phyloP scores from a whole-genome alignment of 2,113 vertebrate species.

The Menura novaehollandiae region DNA sequence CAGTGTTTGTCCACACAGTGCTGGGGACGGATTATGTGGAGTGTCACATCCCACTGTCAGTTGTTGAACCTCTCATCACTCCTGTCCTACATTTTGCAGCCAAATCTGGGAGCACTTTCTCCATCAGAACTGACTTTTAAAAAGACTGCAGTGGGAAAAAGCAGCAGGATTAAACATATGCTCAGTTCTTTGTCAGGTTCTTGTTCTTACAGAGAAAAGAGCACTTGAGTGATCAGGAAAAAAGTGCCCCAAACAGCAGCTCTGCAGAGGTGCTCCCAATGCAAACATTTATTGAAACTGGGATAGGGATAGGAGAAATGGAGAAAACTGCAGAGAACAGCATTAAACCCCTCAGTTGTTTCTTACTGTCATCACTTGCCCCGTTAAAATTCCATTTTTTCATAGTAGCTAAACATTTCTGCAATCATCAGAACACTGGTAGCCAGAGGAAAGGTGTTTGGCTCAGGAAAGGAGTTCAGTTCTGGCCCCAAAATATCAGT shows the following conservation, averaged over 20 bases:
- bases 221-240: not conserved
- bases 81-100: not conserved
- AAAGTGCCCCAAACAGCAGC: not conserved
- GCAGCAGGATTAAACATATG: not conserved
- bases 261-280: not conserved
- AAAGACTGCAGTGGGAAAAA: not conserved
- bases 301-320: not conserved
- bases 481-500: not conserved
- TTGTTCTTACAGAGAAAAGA: not conserved
- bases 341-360: not conserved
- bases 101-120: not conserved
- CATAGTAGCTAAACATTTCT: not conserved
- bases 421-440: not conserved
- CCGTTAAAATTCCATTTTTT: not conserved
- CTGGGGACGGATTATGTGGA: accelerated
- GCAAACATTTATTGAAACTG: not conserved
- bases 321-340: not conserved
- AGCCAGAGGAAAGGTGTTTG: not conserved
- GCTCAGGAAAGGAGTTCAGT: not conserved
- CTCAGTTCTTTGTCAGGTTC: not conserved
- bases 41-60: accelerated
- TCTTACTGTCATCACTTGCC: not conserved
- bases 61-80: accelerated
- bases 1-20: accelerated
- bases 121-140: not conserved